Percentiles rank a stretch among this genome's conserved stretches.
Conservation (phyloP, 2,113 vertebrate genomes). For the Gavia stellata region DNA sequence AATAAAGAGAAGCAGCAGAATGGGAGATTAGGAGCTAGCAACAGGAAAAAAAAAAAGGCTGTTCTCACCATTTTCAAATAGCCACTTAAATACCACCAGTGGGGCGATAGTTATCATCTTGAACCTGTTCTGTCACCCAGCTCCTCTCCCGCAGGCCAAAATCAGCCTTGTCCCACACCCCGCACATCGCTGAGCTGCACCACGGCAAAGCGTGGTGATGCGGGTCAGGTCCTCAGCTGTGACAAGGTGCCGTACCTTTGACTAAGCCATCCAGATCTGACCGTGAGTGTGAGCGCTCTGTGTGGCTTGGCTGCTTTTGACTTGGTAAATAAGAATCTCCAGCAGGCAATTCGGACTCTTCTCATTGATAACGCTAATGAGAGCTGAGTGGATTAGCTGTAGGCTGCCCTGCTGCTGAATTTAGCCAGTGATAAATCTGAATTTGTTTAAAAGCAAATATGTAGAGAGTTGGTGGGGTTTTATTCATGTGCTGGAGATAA, state of each 20-base stretch:
- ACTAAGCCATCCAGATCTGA: neutral
- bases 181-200: rapidly evolving
- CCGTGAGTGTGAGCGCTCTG: rapidly evolving
- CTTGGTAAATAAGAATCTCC: neutral
- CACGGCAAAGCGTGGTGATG: rapidly evolving
- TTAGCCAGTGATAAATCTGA: neutral
- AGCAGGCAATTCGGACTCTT: neutral
- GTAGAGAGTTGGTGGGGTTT: neutral
- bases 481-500: neutral
- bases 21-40: neutral
- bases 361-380: neutral
- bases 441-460: neutral
- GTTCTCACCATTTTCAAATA: neutral
- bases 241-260: neutral
- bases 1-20: neutral
- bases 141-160: neutral
- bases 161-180: neutral
- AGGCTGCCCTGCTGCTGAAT: neutral
- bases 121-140: neutral
- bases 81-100: neutral
- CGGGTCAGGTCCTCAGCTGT: neutral
- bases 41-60: rapidly evolving
- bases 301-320: neutral
- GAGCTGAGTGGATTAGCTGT: neutral
- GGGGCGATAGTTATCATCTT: neutral